phyloP scores from a whole-genome alignment of 2,113 vertebrate genomes.

The Sphyrna mokarran region DNA sequence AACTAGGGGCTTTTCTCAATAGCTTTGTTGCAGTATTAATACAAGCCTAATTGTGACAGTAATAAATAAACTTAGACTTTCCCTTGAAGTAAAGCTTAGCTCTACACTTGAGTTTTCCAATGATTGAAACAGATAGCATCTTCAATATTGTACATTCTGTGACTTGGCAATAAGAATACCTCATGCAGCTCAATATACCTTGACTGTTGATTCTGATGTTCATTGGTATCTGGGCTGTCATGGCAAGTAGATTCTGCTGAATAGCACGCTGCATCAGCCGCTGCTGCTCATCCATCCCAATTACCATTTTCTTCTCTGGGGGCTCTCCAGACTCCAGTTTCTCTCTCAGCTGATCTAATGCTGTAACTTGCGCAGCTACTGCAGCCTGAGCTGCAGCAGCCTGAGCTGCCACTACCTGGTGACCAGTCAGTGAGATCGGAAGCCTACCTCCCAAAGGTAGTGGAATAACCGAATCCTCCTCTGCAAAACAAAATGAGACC shows the following conservation, averaged over 20 bases:
- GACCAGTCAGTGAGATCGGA: conserved; percentile 62
- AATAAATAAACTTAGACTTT: too few species aligned
- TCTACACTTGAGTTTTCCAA: not conserved
- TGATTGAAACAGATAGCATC: not conserved
- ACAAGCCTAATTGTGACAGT: too few species aligned
- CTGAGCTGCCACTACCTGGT: conserved; percentile 70
- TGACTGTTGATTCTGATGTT: conserved; percentile 94
- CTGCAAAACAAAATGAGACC: conserved; percentile 47
- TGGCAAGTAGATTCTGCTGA: conserved; percentile 92
- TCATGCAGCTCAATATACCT: conserved; percentile 56
- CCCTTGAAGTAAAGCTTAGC: not conserved
- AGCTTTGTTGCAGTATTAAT: too few species aligned
- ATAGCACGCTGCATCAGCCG: conserved; percentile 82
- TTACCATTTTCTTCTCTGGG: conserved; percentile 86
- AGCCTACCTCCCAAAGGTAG: conserved; percentile 64
- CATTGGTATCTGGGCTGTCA: conserved; percentile 91
- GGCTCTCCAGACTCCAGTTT: conserved; percentile 88
- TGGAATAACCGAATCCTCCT: conserved; percentile 72
- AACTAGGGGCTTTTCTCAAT: too few species aligned
- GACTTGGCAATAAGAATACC: not conserved
- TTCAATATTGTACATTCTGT: not conserved
- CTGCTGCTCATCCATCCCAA: conserved; percentile 82
- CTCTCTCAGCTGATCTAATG: conserved; percentile 88
- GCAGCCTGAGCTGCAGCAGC: conserved; percentile 67
- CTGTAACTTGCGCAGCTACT: conserved; percentile 73